Conservation (phyloP, 2,888 invertebrate species). For the Chloroclysta siterata region DNA sequence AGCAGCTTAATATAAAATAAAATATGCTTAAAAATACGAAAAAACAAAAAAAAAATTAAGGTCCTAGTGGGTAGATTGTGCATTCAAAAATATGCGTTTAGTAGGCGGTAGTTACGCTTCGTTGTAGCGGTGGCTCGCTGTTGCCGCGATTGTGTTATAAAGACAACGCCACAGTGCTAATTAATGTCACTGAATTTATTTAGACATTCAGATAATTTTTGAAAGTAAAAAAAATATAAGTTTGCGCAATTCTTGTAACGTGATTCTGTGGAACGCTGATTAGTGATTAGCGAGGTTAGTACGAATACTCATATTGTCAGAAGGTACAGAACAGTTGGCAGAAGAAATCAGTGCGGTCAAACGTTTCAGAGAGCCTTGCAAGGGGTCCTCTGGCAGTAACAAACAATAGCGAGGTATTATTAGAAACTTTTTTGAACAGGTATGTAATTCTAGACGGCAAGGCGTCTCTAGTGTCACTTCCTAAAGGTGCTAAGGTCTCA, state of each 20-base stretch:
- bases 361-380: background rate
- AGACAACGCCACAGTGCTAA: no score
- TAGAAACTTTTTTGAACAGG: background rate
- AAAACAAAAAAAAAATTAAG: no score
- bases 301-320: background rate
- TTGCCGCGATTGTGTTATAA: no score
- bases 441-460: background rate
- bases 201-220: no score
- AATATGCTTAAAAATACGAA: no score
- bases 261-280: background rate
- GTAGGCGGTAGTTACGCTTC: no score
- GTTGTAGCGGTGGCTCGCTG: no score
- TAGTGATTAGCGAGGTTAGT: background rate
- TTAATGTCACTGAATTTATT: no score
- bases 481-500: background rate
- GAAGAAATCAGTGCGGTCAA: background rate
- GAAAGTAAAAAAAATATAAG: background rate
- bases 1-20: no score
- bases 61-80: no score
- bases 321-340: background rate
- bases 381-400: background rate
- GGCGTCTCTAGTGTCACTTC: background rate
- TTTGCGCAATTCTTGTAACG: background rate
- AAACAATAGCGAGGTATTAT: background rate
- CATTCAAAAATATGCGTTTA: no score